Evolutionary conservation across 2,113 vertebrate genomes (phyloP).

Genomic region (Tringa solitaria): DNA sequence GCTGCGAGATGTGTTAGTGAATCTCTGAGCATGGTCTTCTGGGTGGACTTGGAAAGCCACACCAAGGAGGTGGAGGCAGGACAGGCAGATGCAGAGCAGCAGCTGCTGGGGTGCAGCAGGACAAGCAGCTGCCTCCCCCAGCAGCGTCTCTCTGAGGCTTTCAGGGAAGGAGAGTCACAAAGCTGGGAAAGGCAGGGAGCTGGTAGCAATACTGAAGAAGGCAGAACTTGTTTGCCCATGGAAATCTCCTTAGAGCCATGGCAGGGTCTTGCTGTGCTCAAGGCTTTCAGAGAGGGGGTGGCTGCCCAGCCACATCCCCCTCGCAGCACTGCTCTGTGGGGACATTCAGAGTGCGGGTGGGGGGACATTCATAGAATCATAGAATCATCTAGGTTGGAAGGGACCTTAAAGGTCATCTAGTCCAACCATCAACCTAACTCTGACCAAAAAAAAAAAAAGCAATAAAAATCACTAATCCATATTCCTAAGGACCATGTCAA

Average conservation of each 20-base stretch:
- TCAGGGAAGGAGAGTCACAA: neutral
- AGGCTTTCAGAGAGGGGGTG: fast-evolving
- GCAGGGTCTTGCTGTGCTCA: neutral
- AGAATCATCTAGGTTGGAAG: too few relatives aligned
- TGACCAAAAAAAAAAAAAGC: too few relatives aligned
- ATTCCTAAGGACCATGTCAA: too few relatives aligned
- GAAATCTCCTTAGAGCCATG: neutral
- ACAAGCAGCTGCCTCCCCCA: neutral
- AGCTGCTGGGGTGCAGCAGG: neutral
- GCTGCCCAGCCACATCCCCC: neutral
- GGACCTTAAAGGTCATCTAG: too few relatives aligned
- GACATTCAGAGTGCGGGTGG: neutral
- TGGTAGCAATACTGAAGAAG: neutral
- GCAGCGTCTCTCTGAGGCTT: neutral
- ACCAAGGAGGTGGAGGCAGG: neutral
- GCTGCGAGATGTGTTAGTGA: neutral
- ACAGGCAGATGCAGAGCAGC: neutral
- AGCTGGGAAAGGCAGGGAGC: neutral
- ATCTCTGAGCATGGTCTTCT: neutral
- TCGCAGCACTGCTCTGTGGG: fast-evolving
- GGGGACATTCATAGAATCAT: too few relatives aligned
- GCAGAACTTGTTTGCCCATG: neutral
- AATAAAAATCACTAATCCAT: too few relatives aligned
- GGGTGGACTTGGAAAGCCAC: neutral
- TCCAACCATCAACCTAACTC: too few relatives aligned